Conservation (phyloP, 2,888 invertebrate genomes). For the Corbicula japonica region DNA sequence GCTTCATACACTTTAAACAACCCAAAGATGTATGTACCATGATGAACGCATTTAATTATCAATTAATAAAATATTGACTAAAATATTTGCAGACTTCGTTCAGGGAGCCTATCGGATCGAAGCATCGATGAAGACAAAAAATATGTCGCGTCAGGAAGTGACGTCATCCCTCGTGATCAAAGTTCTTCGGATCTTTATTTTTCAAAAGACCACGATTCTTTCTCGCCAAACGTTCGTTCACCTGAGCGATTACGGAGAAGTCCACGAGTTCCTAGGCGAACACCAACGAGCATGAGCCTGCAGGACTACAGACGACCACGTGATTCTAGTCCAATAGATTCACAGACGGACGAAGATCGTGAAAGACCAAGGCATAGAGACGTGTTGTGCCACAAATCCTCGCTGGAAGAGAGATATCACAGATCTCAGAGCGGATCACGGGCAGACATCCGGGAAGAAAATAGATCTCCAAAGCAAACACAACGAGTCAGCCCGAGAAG, state of each 20-base stretch:
- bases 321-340: too few species aligned
- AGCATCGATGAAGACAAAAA: conserved; percentile 17
- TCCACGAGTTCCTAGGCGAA: conserved; percentile 12
- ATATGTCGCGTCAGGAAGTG: conserved; percentile 16
- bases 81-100: conserved; percentile 1
- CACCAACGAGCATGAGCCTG: conserved; percentile 13
- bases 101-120: conserved; percentile 7
- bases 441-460: not conserved
- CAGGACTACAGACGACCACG: not conserved
- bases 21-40: too few species aligned
- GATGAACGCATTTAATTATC: too few species aligned
- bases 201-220: conserved; percentile 33
- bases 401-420: not conserved
- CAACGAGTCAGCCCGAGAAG: not conserved
- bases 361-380: not conserved
- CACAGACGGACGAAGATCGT: not conserved
- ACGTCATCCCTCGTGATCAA: not conserved
- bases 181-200: conserved; percentile 28
- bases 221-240: not conserved
- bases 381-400: not conserved
- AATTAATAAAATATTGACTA: too few species aligned
- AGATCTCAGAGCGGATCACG: not conserved
- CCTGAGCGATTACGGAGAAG: conserved; percentile 4
- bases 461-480: too few species aligned
- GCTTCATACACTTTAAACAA: too few species aligned